Base-by-base conservation (phyloP, 1,140 invertebrate genomes). In the Aleiodes sp. region DNA sequence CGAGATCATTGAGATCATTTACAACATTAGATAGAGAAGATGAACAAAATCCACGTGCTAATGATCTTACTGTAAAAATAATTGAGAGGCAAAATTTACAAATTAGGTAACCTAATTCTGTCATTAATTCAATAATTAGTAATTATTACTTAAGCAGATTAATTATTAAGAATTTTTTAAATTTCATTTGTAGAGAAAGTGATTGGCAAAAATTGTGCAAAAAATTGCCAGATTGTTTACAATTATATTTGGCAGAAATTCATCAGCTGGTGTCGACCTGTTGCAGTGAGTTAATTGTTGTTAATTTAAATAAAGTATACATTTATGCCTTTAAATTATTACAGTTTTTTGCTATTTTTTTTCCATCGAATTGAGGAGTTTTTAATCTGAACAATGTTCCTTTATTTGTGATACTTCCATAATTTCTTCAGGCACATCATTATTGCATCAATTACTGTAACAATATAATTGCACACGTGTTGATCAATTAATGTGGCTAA, bases 201-300 rank as follows among this genome's bases (percentile, higher is more conserved):
- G 24, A 61, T 10, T 68, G 65, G 65, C 12, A 61, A 8, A 29
- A 60, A 41, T 14, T 68, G 6, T 61, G 26, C 9, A 33, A 41
- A 19, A 10, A 26, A 10, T 21, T 68, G 8, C 65, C 65, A 2
- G 19, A 41, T 8, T 21, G 43, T 26, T 8, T 59, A 4, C 65
- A 68, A 19, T 6, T 6, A 29, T 28, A 14, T 41, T 21, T 68
- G 28, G 19, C 37, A 21, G 59, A 68, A n/a, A 39, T 68, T 28
- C 65, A 68, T 46, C 65, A 61, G 9, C 12, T 68, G 14, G 57
- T 68, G 4, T 4, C 16, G 10, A 68, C 16, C 19, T 61, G 14
- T 21, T 68, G 57, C 65, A 68, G 65, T 68, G 28, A 59, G 24
- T 52, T 52, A 24, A 24, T 21, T 56, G 24, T 60, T 19, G 33